Percentiles rank a stretch among this genome's conserved stretches.
These are phyloP conservation scores for Steinernema feltiae DNA, from an alignment of 1,140 invertebrate genomes.

Conservation along the genomic window DNA sequence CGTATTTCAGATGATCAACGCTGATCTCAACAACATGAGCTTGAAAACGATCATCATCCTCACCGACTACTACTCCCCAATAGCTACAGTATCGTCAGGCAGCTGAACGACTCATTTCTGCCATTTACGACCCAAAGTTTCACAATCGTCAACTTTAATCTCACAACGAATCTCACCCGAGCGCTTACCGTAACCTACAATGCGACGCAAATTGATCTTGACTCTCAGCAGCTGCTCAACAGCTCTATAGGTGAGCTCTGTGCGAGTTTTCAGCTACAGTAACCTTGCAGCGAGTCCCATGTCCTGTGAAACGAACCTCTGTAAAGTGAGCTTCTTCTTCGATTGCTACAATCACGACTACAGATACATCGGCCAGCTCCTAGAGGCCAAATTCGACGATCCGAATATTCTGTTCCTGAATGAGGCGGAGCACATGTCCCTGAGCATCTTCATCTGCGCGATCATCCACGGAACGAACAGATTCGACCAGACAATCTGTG, in stretches of 20 bases:
- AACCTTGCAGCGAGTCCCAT: no score
- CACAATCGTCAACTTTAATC: background rate
- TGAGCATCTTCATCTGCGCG: background rate
- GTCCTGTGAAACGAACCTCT: background rate
- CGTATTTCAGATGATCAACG: background rate
- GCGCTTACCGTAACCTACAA: background rate
- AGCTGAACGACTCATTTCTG: background rate
- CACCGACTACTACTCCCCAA: slow-evolving; percentile 8
- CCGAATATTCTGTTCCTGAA: slow-evolving; percentile 2
- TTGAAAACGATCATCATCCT: background rate
- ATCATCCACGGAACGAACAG: background rate
- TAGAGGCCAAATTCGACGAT: background rate
- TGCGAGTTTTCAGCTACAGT: no score
- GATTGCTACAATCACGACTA: background rate
- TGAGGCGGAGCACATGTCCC: background rate
- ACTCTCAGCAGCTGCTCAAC: background rate
- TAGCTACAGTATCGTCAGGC: background rate
- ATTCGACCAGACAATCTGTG: background rate
- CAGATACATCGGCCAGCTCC: background rate
- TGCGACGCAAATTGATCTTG: background rate
- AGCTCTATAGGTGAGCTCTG: background rate
- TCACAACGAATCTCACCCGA: background rate
- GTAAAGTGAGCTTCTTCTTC: background rate
- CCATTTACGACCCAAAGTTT: background rate
- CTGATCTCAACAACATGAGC: background rate